Evolutionary conservation across 2,797 vertebrate species (phyloP).

Genomic region (Spinibarbus caldwelli): DNA sequence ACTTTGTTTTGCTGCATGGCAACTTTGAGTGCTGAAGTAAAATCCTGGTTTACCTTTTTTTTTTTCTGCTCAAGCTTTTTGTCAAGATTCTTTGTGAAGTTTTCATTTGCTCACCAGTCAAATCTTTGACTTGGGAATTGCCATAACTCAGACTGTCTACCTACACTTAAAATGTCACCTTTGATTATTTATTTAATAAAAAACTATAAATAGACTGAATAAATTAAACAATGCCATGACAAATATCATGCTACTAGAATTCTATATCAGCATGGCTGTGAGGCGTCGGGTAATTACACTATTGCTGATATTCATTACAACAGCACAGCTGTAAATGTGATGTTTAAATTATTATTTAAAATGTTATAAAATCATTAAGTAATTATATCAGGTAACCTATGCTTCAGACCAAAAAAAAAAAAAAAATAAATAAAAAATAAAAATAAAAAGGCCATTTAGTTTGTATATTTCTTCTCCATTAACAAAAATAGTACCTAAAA

Average conservation of each 20-base stretch:
- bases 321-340: not conserved
- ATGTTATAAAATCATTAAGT: not conserved
- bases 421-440: no score
- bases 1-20: not conserved
- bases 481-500: not conserved
- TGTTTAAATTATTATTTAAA: no score
- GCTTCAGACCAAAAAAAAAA: not conserved
- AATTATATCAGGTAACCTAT: not conserved
- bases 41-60: not conserved
- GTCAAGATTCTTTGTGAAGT: not conserved
- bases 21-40: no score
- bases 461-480: not conserved
- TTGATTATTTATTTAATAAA: not conserved
- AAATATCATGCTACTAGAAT: not conserved
- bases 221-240: not conserved
- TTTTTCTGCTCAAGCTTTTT: not conserved
- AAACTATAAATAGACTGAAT: not conserved
- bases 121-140: no score
- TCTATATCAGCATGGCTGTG: not conserved
- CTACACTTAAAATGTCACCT: not conserved
- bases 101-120: not conserved
- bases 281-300: not conserved
- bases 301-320: not conserved
- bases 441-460: no score
- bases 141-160: no score